Conservation (phyloP, 2,888 invertebrate genomes). For the Pseudoips prasinana region DNA sequence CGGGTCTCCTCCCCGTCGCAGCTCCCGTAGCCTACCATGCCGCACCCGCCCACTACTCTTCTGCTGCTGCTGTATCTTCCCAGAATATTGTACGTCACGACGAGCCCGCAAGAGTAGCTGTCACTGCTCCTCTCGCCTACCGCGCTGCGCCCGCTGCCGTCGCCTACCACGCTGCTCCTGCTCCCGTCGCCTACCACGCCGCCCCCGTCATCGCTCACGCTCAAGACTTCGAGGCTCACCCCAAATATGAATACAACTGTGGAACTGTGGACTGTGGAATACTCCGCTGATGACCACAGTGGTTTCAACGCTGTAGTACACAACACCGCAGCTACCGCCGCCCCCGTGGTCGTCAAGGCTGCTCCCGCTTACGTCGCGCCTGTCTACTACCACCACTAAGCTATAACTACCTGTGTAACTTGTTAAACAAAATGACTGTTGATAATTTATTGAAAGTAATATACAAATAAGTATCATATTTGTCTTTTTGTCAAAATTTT, state of each 20-base stretch:
- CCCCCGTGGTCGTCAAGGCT: constrained; percentile 42
- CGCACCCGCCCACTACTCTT: constrained; percentile 13
- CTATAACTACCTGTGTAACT: constrained; percentile 27
- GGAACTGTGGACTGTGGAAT: constrained; percentile 75
- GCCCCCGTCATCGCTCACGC: constrained; percentile 37
- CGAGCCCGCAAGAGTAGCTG: too few species aligned
- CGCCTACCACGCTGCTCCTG: constrained; percentile 14
- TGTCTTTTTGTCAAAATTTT: not conserved
- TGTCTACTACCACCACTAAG: constrained; percentile 41
- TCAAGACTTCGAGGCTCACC: constrained; percentile 39
- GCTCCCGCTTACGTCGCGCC: constrained; percentile 29
- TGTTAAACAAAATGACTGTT: constrained; percentile 5
- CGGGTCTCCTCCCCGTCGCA: constrained; percentile 35
- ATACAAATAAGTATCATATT: not conserved
- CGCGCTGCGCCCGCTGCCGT: constrained; percentile 6
- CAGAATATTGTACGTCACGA: too few species aligned
- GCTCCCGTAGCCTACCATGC: constrained; percentile 54
- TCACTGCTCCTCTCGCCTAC: constrained; percentile 16
- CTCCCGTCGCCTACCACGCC: constrained; percentile 7
- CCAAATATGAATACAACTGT: constrained; percentile 71
- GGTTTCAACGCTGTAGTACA: constrained; percentile 64
- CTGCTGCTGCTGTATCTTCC: constrained; percentile 15
- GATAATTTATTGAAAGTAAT: not conserved
- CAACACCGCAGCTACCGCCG: constrained; percentile 48
- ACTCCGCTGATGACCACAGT: constrained; percentile 70